A percentile compares a stretch with the other conserved stretches of the same genome.
Evolutionary conservation across 2,113 vertebrate genomes (phyloP).

Genomic region (Burhinus bistriatus): DNA sequence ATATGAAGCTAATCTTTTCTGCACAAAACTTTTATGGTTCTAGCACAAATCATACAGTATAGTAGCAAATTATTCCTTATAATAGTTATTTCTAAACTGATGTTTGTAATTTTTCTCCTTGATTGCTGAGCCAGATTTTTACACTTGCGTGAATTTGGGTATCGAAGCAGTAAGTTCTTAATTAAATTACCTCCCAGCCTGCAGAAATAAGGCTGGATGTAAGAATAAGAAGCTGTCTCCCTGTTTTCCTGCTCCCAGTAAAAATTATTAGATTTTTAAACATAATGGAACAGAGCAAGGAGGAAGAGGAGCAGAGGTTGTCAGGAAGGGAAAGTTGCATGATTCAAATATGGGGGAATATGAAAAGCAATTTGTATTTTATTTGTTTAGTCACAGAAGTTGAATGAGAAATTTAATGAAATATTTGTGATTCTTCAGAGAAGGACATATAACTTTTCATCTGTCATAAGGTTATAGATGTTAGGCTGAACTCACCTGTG

Average conservation of each 20-base stretch:
- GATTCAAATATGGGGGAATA: neutral
- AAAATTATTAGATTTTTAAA: neutral
- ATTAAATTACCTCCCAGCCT: neutral
- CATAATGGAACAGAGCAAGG: neutral
- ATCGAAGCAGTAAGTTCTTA: neutral
- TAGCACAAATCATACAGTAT: neutral
- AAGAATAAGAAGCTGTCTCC: neutral
- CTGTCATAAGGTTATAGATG: neutral
- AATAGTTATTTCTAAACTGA: neutral
- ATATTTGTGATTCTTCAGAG: neutral
- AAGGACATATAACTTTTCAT: neutral
- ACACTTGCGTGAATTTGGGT: neutral
- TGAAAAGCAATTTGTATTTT: neutral
- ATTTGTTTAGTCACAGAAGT: neutral
- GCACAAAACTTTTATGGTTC: neutral
- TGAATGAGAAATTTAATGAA: neutral
- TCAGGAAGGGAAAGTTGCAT: neutral
- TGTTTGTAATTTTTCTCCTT: neutral
- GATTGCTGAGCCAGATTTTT: neutral
- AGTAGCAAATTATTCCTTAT: neutral
- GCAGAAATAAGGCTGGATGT: neutral
- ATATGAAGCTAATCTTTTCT: neutral
- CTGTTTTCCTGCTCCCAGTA: neutral
- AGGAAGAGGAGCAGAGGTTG: neutral
- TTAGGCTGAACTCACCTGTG: neutral